A percentile compares a stretch with the other conserved stretches of the same genome.
These are phyloP conservation scores for Hypena proboscidalis DNA, from an alignment of 2,888 invertebrate genomes.

Conservation along the genomic window DNA sequence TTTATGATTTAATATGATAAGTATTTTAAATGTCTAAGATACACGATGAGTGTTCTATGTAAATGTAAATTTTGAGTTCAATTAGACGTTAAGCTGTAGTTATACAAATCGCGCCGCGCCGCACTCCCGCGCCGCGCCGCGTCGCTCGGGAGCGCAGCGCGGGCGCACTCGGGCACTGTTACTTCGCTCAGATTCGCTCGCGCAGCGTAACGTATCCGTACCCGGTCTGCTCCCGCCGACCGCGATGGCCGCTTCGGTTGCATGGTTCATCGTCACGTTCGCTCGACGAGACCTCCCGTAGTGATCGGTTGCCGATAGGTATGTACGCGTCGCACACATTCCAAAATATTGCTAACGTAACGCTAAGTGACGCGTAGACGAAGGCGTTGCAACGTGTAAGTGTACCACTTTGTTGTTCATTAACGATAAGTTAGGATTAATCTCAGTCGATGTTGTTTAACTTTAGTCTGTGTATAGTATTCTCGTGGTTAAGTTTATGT, in stretches of 20 bases:
- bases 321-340: conserved; percentile 78
- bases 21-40: conserved; percentile 73
- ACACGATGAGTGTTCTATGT: conserved; percentile 77
- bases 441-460: conserved; percentile 81
- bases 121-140: conserved; percentile 21
- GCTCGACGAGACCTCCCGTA: conserved; percentile 43
- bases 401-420: conserved; percentile 85
- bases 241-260: conserved; percentile 31
- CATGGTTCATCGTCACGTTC: conserved; percentile 42
- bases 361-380: conserved; percentile 65
- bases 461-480: conserved; percentile 82
- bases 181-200: conserved; percentile 77
- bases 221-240: conserved; percentile 29
- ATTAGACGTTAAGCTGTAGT: conserved; percentile 65
- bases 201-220: conserved; percentile 49
- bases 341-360: conserved; percentile 77
- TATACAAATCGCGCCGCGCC: conserved; percentile 47
- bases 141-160: conserved; percentile 32
- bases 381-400: conserved; percentile 74
- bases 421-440: conserved; percentile 83
- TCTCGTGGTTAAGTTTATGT: conserved; percentile 76
- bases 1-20: conserved; percentile 77
- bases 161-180: conserved; percentile 59
- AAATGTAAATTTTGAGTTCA: conserved; percentile 81
- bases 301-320: conserved; percentile 51